Percentiles rank a stretch among this genome's conserved stretches.
phyloP scores from a whole-genome alignment of 2,797 vertebrate genomes.

The Arnoldichthys spilopterus region DNA sequence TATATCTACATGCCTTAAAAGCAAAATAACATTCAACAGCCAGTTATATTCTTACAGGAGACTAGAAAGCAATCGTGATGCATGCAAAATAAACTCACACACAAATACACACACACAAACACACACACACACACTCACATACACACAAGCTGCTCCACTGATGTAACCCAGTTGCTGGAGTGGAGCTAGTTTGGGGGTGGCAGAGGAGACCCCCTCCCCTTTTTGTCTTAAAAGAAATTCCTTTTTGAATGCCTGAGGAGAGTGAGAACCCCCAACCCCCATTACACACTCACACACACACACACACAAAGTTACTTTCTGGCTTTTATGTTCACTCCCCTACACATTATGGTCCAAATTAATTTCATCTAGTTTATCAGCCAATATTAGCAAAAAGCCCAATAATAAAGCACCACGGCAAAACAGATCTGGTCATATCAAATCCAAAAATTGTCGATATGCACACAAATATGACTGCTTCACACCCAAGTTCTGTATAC shows the following conservation, averaged over 20 bases:
- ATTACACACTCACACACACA: conserved; percentile 19
- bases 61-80: too few relatives aligned
- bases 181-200: conserved; percentile 9
- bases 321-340: background rate
- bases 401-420: too few relatives aligned
- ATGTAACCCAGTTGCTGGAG: background rate
- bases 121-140: conserved; percentile 24
- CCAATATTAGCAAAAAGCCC: too few relatives aligned
- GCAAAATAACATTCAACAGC: conserved; percentile 74
- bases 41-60: too few relatives aligned
- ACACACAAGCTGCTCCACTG: conserved; percentile 10
- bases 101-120: conserved; percentile 8
- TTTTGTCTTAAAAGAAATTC: conserved; percentile 80
- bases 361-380: background rate
- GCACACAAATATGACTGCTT: too few relatives aligned
- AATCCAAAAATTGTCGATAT: too few relatives aligned
- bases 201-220: conserved; percentile 45
- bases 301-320: conserved; percentile 48
- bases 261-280: conserved; percentile 58
- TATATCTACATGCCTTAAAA: background rate
- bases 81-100: too few relatives aligned
- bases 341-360: background rate
- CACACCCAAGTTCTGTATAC: too few relatives aligned
- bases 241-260: conserved; percentile 73
- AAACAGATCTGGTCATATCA: too few relatives aligned